Base-by-base conservation (phyloP, 2,888 invertebrate genomes). In the Criorhina ranunculi region DNA sequence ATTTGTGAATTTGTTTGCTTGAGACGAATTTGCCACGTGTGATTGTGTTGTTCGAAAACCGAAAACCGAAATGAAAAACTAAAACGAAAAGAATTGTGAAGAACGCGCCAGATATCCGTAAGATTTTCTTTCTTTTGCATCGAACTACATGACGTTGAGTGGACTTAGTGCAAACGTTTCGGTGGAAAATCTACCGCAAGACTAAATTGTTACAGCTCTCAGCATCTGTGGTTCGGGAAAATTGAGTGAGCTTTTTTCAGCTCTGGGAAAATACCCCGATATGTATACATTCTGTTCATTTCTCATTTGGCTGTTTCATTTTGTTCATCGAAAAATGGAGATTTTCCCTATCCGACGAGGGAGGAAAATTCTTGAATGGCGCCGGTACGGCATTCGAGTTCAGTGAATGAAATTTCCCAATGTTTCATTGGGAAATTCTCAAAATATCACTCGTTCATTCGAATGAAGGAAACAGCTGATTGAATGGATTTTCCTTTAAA, bases 171-270 rank as follows among this genome's bases (percentile, higher is more conserved):
- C 37, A 60, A 79, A 83, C 83, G 62, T 83, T 79, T 62, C 83
- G 79, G 83, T 79, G 62, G 73, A 79, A 83, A 83, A 79, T 79
- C 79, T 83, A 83, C 79, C 83, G 83, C 69, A 62, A 69, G 83
- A 83, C 83, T 83, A 37, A 83, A 75, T 64, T 73, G 73, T 9
- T 66, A 69, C 67, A 83, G 46, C 57, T 33, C 66, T 73, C 79
- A 70, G 83, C 83, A 72, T 83, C 69, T 42, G 64, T 67, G 62
- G 62, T 73, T 69, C 60, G 79, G 46, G 46, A 69, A 72, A 79
- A 62, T 59, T 70, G 77, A 66, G n/a, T 29, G 55, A 79, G 78
- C 79, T 83, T 83, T 83, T 81, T 31, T 37, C 8, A 11, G 29
- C 53, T 37, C 51, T 59, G 57, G 70, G 59, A 59, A 70, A 62